Percentiles rank a stretch among this genome's conserved stretches.
phyloP scores from a whole-genome alignment of 2,888 invertebrate genomes.

The Caenorhabditis afra region DNA sequence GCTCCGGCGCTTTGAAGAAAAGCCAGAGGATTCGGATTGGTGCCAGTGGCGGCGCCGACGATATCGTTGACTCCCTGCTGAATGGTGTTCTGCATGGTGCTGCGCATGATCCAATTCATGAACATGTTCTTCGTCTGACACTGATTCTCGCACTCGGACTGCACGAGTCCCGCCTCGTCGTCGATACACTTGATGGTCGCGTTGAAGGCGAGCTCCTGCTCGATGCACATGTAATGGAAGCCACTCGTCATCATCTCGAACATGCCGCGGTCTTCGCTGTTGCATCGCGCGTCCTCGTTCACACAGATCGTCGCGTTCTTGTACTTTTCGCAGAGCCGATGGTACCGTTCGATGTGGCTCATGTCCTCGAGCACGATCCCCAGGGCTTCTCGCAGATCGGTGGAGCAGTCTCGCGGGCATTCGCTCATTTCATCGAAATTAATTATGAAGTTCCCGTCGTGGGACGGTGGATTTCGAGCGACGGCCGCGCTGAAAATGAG shows the following conservation, averaged over 20 bases:
- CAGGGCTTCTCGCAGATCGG: slow-evolving; percentile 51
- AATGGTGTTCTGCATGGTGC: slow-evolving; percentile 49
- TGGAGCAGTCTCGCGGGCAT: slow-evolving; percentile 61
- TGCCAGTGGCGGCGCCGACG: slow-evolving; percentile 58
- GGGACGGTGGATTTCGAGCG: slow-evolving; percentile 4
- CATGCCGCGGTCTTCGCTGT: slow-evolving; percentile 60
- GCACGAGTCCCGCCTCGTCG: slow-evolving; percentile 50
- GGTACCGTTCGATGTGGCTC: slow-evolving; percentile 64
- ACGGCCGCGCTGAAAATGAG: slow-evolving; percentile 6
- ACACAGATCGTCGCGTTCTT: slow-evolving; percentile 57
- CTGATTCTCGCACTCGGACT: slow-evolving; percentile 62
- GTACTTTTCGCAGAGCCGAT: slow-evolving; percentile 62
- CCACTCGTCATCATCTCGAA: slow-evolving; percentile 69
- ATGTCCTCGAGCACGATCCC: slow-evolving; percentile 59
- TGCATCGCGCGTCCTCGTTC: slow-evolving; percentile 56
- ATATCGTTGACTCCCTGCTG: slow-evolving; percentile 56
- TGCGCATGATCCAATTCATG: slow-evolving; percentile 64
- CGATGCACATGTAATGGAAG: slow-evolving; percentile 70
- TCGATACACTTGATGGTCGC: slow-evolving; percentile 69
- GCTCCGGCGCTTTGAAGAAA: slow-evolving; percentile 20
- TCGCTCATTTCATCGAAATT: slow-evolving; percentile 55
- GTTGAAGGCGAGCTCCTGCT: slow-evolving; percentile 67
- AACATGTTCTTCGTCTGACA: slow-evolving; percentile 61
- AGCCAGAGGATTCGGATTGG: slow-evolving; percentile 37
- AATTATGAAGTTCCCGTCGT: slow-evolving; percentile 44